Percentiles rank a stretch among this genome's conserved stretches.
Evolutionary conservation across 2,888 invertebrate genomes (phyloP).

Genomic region (Crossocerus cetratus): DNA sequence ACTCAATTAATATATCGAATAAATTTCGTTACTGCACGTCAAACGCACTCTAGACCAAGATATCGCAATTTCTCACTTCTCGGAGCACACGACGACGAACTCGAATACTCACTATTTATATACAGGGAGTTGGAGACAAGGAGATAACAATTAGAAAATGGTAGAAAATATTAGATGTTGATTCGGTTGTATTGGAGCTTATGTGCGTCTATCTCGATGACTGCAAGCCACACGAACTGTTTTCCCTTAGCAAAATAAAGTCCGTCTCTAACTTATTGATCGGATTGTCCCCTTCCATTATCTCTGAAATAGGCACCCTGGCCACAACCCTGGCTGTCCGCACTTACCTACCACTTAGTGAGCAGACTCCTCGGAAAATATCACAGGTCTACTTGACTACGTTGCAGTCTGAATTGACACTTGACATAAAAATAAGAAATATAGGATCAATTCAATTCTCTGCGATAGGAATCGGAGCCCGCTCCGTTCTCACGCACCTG

Average conservation of each 20-base stretch:
- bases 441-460: too few species aligned
- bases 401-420: too few species aligned
- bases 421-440: too few species aligned
- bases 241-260: slow-evolving; percentile 52
- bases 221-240: slow-evolving; percentile 34
- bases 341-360: too few species aligned
- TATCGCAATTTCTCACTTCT: too few species aligned
- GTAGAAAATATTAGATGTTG: slow-evolving; percentile 37
- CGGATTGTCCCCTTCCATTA: slow-evolving; percentile 44
- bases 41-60: too few species aligned
- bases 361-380: not conserved
- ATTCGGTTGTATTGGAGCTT: slow-evolving; percentile 35
- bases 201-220: slow-evolving; percentile 37
- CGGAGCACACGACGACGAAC: too few species aligned
- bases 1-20: too few species aligned
- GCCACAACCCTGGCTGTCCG: too few species aligned
- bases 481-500: too few species aligned
- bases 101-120: slow-evolving; percentile 36
- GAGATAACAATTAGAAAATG: slow-evolving; percentile 22
- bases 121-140: slow-evolving; percentile 32
- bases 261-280: slow-evolving; percentile 57
- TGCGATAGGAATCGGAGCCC: too few species aligned
- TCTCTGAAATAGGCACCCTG: slow-evolving; percentile 28
- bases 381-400: not conserved
- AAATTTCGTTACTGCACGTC: too few species aligned